Base-by-base conservation (phyloP, 2,113 vertebrate genomes). In the Morone chrysops region DNA sequence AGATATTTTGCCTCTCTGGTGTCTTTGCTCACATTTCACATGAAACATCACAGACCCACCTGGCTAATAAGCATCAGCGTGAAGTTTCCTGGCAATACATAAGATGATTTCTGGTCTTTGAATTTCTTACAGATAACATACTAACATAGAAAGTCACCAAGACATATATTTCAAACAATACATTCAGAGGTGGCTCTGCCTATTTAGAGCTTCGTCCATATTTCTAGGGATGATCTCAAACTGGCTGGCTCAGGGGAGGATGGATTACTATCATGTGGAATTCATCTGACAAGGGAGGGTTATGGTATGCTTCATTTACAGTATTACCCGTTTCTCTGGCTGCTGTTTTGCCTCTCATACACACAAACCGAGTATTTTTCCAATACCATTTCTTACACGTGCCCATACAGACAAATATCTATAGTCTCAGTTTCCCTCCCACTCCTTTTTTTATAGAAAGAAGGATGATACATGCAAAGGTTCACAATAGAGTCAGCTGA, bases 201-300 rank as follows among this genome's bases (percentile, higher is more conserved):
- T 70, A 45, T 59, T 75, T 60, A 54, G 31, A 88, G 48, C 68
- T 81, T 14, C n/a, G 8, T 78, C 54, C 60, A 69, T 59, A 74
- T 79, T 69, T 86, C 75, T 5, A 17, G 66, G 70, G 74, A 78
- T 80, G 73, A 84, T 83, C 48, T 72, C 10, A 61, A 80, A 81
- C 57, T 76, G 48, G 40, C 38, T 72, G 43, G 69, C 50, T 59
- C 18, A 45, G 54, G 38, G 31, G 54, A 43, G 61, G 71, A 88
- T 75, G 70, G 81, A 91, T 83, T 85, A 82, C 78, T 61, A 62
- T 78, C 66, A 89, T 78, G 75, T 62, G 72, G 68, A 50, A 77
- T 78, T 73, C 54, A 80, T 88, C 76, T 78, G 70, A 73, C 66
- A 81, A 25, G 65, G 31, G 65, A 78, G 72, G 54, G 57, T 56